phyloP scores from a whole-genome alignment of 2,113 vertebrate genomes.

The Donacobius atricapilla region DNA sequence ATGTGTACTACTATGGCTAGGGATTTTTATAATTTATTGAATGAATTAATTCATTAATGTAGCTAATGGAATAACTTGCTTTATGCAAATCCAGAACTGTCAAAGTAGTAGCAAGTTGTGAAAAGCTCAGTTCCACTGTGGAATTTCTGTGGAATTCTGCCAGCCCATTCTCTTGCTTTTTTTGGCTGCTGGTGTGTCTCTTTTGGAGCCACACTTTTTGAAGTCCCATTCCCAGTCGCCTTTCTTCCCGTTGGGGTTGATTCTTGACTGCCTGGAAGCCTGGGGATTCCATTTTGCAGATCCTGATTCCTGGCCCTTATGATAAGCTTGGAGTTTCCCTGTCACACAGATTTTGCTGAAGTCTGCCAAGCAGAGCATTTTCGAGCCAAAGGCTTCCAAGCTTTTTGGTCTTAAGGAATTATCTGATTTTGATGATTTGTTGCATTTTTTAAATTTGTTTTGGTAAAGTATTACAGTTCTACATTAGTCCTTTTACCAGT shows the following conservation, averaged over 20 bases:
- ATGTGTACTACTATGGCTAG: background rate
- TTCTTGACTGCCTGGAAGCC: background rate
- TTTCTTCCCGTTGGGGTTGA: background rate
- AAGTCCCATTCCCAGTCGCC: background rate
- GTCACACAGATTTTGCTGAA: background rate
- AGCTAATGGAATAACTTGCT: background rate
- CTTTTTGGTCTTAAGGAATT: background rate
- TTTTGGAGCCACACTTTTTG: background rate
- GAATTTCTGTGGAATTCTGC: background rate
- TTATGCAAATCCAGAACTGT: background rate
- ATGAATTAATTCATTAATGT: background rate
- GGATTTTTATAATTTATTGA: background rate
- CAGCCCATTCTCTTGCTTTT: background rate
- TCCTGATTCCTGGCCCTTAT: background rate
- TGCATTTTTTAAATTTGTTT: background rate
- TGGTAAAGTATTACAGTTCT: background rate
- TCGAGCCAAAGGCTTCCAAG: background rate
- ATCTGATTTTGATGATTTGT: background rate
- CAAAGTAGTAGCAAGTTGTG: background rate
- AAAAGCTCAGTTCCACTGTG: background rate
- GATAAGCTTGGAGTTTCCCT: background rate
- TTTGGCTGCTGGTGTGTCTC: accelerated
- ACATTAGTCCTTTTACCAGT: background rate
- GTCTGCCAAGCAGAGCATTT: background rate
- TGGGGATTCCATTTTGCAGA: background rate